These are phyloP conservation scores for Drosophila sp. DNA, from an alignment of 1,140 invertebrate species.

Conservation along the genomic window DNA sequence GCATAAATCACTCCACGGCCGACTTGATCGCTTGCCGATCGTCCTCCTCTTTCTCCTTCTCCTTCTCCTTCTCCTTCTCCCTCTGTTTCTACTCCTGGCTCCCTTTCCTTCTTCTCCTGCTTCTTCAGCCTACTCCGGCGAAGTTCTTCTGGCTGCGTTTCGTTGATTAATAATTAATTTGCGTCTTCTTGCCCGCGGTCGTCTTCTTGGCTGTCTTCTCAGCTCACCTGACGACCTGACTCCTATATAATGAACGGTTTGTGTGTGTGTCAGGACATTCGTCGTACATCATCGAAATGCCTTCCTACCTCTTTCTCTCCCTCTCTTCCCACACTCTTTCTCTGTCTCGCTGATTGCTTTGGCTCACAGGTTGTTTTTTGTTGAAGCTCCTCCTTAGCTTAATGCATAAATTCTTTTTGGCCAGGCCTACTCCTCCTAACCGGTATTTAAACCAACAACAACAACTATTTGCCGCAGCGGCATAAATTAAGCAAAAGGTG, in stretches of 20 bases:
- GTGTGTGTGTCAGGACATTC: constrained; percentile 73
- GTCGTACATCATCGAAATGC: constrained; percentile 78
- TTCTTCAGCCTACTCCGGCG: constrained; percentile 7
- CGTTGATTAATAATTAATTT: constrained; percentile 84
- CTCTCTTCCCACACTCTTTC: constrained; percentile 32
- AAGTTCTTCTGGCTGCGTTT: constrained; percentile 56
- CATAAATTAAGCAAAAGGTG: constrained; percentile 81
- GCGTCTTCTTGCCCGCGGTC: constrained; percentile 67
- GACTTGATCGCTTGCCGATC: constrained; percentile 52
- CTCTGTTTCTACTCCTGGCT: background rate
- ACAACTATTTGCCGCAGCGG: constrained; percentile 44
- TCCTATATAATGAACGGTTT: constrained; percentile 83
- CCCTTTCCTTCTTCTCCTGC: background rate
- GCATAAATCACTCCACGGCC: constrained; percentile 72
- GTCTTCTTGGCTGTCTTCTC: constrained; percentile 1
- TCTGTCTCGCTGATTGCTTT: constrained; percentile 73
- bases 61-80: background rate
- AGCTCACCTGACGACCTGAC: constrained; percentile 74
- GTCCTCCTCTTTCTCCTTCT: constrained; percentile 38
- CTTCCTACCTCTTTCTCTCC: constrained; percentile 13
- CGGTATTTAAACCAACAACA: constrained; percentile 65
- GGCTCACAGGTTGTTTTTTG: constrained; percentile 64
- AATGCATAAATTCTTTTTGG: constrained; percentile 69
- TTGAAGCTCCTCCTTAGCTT: constrained; percentile 51
- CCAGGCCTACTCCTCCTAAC: constrained; percentile 51